Conservation (phyloP, 2,888 invertebrate species). For the Spisula subtruncata region DNA sequence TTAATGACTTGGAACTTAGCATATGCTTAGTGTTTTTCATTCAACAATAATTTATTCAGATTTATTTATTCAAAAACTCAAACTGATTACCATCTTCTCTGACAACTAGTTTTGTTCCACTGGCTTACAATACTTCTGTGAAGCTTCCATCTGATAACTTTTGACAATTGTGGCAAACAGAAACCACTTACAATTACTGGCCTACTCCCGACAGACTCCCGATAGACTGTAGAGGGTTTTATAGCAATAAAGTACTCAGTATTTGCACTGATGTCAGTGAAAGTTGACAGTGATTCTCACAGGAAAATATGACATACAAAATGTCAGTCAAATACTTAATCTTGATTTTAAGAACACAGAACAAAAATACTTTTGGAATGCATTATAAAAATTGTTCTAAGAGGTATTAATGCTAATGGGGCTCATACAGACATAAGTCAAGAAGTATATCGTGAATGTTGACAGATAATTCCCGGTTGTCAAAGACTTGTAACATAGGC, state of each 20-base stretch:
- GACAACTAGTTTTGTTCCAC: slow-evolving; percentile 7
- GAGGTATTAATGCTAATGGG: slow-evolving; percentile 18
- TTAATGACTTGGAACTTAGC: not conserved
- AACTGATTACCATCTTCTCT: slow-evolving; percentile 10
- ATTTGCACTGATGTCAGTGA: slow-evolving; percentile 30
- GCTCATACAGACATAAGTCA: not conserved
- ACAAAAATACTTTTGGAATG: slow-evolving; percentile 3
- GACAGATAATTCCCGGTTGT: slow-evolving; percentile 9
- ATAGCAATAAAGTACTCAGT: slow-evolving; percentile 24
- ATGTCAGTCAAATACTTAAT: slow-evolving; percentile 20
- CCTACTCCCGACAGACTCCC: slow-evolving; percentile 19
- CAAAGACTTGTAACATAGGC: not conserved
- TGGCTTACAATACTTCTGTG: slow-evolving; percentile 31
- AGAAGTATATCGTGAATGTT: not conserved
- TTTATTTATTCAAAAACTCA: slow-evolving; percentile 24
- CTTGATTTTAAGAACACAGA: slow-evolving; percentile 9
- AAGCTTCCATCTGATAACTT: slow-evolving; percentile 39
- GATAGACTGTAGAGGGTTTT: slow-evolving; percentile 8
- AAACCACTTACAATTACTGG: slow-evolving; percentile 37
- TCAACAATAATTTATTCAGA: not conserved
- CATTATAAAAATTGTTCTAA: slow-evolving; percentile 8
- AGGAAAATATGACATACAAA: slow-evolving; percentile 15
- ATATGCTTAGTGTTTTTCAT: slow-evolving; percentile 1
- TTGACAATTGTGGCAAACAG: slow-evolving; percentile 45
- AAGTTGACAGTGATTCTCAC: slow-evolving; percentile 42